phyloP scores from a whole-genome alignment of 2,888 invertebrate genomes.

The Seira musarum region DNA sequence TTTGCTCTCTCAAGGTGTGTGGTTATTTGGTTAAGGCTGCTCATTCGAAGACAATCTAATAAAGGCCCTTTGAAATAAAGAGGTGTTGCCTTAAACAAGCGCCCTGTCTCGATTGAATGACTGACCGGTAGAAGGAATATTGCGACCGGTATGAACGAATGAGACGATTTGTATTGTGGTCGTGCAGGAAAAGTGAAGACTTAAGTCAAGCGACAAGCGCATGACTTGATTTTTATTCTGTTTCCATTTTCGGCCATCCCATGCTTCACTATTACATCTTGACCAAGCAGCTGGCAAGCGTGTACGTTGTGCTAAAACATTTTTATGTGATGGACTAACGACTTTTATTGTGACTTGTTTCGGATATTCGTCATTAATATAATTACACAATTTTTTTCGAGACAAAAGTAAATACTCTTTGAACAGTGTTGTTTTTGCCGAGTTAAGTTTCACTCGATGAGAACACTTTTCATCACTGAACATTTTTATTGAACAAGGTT shows the following conservation, averaged over 20 bases:
- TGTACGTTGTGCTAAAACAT: constrained; percentile 46
- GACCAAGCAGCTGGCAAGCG: constrained; percentile 54
- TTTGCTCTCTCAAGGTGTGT: not conserved
- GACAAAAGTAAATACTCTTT: constrained; percentile 15
- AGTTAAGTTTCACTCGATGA: not conserved
- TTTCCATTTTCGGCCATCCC: constrained; percentile 42
- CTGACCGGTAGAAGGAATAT: too few species aligned
- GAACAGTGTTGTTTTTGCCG: not conserved
- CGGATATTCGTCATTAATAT: constrained; percentile 54
- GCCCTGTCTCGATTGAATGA: not conserved
- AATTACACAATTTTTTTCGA: constrained; percentile 33
- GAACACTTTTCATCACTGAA: not conserved
- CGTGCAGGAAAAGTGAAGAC: not conserved
- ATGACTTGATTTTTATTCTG: constrained; percentile 50
- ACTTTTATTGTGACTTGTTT: constrained; percentile 37
- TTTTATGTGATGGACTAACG: constrained; percentile 6
- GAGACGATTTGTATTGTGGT: not conserved
- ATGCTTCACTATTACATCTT: too few species aligned
- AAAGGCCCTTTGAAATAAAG: not conserved
- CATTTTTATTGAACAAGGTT: constrained; percentile 20
- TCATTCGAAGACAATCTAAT: not conserved
- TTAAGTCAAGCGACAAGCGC: constrained; percentile 27
- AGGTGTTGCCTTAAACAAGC: too few species aligned
- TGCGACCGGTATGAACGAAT: too few species aligned
- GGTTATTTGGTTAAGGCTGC: not conserved